Conservation (phyloP, 1,140 invertebrate genomes). For the Dendrolimus punctatus region DNA sequence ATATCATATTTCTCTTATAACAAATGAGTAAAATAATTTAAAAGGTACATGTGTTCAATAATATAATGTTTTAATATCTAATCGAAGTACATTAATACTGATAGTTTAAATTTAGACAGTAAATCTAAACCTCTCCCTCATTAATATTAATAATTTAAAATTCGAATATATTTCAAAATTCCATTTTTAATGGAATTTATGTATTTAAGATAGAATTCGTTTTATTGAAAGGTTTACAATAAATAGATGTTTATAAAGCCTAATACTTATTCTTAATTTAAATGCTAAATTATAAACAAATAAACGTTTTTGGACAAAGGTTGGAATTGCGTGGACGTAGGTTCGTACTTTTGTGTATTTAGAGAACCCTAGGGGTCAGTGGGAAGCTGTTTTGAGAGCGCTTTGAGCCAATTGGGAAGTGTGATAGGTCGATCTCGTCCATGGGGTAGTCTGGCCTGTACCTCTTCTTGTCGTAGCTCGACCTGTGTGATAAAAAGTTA, state of each 20-base stretch:
- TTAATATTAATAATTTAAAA: conserved; percentile 9
- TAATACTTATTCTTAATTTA: too few relatives aligned
- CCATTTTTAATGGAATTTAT: neutral
- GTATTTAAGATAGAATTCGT: neutral
- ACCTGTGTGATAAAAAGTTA: conserved; percentile 26
- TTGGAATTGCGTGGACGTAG: too few relatives aligned
- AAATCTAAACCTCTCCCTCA: conserved; percentile 23
- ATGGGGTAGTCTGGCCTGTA: conserved; percentile 55
- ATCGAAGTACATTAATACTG: too few relatives aligned
- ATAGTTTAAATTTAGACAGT: neutral
- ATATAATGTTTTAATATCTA: too few relatives aligned
- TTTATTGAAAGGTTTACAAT: too few relatives aligned
- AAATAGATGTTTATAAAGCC: too few relatives aligned
- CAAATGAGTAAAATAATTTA: too few relatives aligned
- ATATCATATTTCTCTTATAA: conserved; percentile 5
- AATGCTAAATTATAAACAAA: too few relatives aligned
- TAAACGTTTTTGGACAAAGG: too few relatives aligned
- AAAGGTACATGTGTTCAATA: too few relatives aligned
- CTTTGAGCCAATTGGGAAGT: conserved; percentile 57
- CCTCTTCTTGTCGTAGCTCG: conserved; percentile 51
- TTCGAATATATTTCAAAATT: conserved; percentile 5
- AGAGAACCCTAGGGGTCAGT: conserved; percentile 3
- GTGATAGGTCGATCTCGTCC: conserved; percentile 61
- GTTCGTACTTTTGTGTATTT: neutral
- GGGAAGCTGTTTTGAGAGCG: conserved; percentile 28